Conservation (phyloP, 2,888 invertebrate species). For the Formica aserva region DNA sequence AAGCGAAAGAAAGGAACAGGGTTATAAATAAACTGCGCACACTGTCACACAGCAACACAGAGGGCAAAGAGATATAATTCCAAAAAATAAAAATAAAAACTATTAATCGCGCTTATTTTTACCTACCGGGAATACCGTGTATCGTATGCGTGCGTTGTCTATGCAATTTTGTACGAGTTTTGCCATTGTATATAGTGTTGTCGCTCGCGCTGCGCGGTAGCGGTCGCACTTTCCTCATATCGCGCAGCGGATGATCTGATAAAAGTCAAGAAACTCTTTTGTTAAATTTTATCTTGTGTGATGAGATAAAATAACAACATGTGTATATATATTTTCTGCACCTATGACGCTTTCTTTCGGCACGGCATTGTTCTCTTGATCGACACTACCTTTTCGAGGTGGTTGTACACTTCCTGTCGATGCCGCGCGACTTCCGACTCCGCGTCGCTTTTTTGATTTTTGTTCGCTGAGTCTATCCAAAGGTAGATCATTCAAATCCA, state of each 20-base stretch:
- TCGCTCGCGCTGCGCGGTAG: constrained; percentile 85
- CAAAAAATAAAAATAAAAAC: constrained; percentile 35
- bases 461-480: constrained; percentile 92
- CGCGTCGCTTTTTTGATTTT: constrained; percentile 90
- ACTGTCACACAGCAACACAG: constrained; percentile 70
- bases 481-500: constrained; percentile 95
- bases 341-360: constrained; percentile 83
- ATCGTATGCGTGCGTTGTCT: constrained; percentile 79
- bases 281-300: background rate
- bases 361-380: constrained; percentile 80
- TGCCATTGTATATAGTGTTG: constrained; percentile 83
- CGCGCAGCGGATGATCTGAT: constrained; percentile 82
- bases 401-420: constrained; percentile 84
- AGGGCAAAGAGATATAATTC: constrained; percentile 54
- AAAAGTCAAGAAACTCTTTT: background rate
- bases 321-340: constrained; percentile 56
- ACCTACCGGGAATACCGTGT: constrained; percentile 82
- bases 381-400: constrained; percentile 81
- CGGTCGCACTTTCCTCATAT: constrained; percentile 81
- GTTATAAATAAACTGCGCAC: constrained; percentile 78
- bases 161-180: constrained; percentile 80
- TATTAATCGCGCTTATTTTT: background rate
- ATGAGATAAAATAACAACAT: background rate
- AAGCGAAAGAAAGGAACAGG: constrained; percentile 76
- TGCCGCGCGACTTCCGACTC: constrained; percentile 84